These are phyloP conservation scores for Rhinogobio ventralis DNA, from an alignment of 2,797 vertebrate species.

Conservation along the genomic window DNA sequence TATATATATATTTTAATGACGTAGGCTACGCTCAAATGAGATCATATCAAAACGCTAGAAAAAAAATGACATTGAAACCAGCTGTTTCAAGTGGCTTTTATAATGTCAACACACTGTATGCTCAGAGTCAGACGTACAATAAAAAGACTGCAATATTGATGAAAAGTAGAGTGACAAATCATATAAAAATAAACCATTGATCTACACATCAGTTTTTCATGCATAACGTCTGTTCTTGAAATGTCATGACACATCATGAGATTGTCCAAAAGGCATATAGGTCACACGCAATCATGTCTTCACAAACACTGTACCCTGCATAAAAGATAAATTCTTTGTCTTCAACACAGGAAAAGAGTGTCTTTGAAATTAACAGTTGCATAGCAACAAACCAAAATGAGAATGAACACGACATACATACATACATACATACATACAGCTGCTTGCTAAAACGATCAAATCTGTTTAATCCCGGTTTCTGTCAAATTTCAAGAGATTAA, in stretches of 20 bases:
- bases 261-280: constrained; percentile 11
- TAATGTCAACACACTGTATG: constrained; percentile 44
- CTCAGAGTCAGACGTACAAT: constrained; percentile 46
- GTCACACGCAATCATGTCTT: constrained; percentile 41
- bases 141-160: constrained; percentile 51
- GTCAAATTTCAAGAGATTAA: constrained; percentile 20
- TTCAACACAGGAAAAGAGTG: constrained; percentile 69
- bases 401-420: constrained; percentile 68
- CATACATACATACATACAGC: constrained; percentile 55
- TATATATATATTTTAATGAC: no score
- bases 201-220: constrained; percentile 48
- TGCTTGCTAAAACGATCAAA: constrained; percentile 63
- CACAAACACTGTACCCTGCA: constrained; percentile 43
- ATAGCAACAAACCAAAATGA: constrained; percentile 83
- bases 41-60: background rate
- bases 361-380: constrained; percentile 81
- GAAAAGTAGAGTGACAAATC: constrained; percentile 42
- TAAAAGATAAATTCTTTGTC: constrained; percentile 76
- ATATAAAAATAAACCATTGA: constrained; percentile 58
- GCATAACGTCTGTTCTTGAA: constrained; percentile 45
- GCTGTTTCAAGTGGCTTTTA: constrained; percentile 29
- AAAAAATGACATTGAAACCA: background rate
- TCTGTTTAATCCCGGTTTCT: constrained; percentile 48
- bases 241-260: constrained; percentile 26
- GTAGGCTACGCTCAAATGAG: no score